A percentile compares a stretch with the other conserved stretches of the same genome.
phyloP scores from a whole-genome alignment of 2,888 invertebrate species.

The Oligia latruncula region DNA sequence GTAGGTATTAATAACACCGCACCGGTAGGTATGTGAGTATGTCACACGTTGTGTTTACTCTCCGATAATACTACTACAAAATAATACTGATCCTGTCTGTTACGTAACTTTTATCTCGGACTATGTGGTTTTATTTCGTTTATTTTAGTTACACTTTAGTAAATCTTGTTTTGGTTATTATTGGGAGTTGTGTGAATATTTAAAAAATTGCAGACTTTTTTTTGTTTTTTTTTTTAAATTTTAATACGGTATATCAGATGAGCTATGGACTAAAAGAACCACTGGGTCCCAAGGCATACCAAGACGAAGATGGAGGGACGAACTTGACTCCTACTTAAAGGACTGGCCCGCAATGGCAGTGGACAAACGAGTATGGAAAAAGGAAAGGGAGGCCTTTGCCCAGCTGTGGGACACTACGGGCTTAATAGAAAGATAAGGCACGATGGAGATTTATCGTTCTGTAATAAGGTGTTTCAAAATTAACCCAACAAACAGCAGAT shows the following conservation, averaged over 20 bases:
- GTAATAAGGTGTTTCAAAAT: no score
- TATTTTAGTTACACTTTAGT: background rate
- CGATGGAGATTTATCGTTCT: no score
- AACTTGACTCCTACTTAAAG: background rate
- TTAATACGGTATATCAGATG: no score
- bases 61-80: conserved; percentile 54
- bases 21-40: conserved; percentile 60
- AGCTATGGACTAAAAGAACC: no score
- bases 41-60: conserved; percentile 64
- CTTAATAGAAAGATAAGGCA: no score
- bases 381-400: background rate
- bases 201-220: background rate
- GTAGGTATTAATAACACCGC: conserved; percentile 67
- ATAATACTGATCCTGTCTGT: conserved; percentile 29
- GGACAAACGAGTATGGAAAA: background rate
- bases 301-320: no score
- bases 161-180: background rate
- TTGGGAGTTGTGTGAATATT: background rate
- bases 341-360: background rate
- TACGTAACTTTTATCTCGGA: conserved; percentile 45
- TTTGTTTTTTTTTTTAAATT: no score
- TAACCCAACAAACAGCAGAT: no score
- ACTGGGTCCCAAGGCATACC: background rate
- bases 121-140: conserved; percentile 3
- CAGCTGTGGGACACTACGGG: no score